Conservation (phyloP, 1,140 invertebrate genomes). For the Polypedilum pembai region DNA sequence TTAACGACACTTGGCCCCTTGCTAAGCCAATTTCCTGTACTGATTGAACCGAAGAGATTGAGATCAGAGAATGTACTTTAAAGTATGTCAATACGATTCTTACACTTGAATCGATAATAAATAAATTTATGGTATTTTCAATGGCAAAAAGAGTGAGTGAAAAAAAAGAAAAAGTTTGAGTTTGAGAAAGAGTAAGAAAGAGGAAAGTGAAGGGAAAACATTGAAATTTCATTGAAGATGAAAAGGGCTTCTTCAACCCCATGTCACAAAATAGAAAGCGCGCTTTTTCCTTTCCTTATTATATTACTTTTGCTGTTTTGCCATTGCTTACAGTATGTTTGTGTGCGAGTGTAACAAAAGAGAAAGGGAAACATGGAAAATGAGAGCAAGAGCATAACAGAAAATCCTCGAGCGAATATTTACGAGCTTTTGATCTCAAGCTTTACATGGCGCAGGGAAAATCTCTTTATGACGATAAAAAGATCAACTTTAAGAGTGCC, state of each 20-base stretch:
- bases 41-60: too few species aligned
- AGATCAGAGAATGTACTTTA: neutral
- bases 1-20: neutral
- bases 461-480: slow-evolving; percentile 18
- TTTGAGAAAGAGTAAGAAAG: neutral
- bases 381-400: neutral
- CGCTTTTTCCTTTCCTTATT: neutral
- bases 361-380: neutral
- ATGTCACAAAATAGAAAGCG: slow-evolving; percentile 6
- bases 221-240: slow-evolving; percentile 13
- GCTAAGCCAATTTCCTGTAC: neutral
- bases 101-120: slow-evolving; percentile 6
- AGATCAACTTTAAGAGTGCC: slow-evolving; percentile 17
- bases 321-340: neutral
- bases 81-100: slow-evolving; percentile 2
- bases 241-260: slow-evolving; percentile 6
- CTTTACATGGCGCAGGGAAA: slow-evolving; percentile 3
- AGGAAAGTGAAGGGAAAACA: neutral
- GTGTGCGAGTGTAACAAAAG: neutral
- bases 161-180: neutral
- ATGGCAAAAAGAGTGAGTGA: neutral
- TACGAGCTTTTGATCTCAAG: slow-evolving; percentile 17
- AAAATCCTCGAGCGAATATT: slow-evolving; percentile 2
- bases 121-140: slow-evolving; percentile 20
- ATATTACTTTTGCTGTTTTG: neutral